These are phyloP conservation scores for Axea sp. DNA, from an alignment of 2,888 invertebrate genomes.

Conservation along the genomic window DNA sequence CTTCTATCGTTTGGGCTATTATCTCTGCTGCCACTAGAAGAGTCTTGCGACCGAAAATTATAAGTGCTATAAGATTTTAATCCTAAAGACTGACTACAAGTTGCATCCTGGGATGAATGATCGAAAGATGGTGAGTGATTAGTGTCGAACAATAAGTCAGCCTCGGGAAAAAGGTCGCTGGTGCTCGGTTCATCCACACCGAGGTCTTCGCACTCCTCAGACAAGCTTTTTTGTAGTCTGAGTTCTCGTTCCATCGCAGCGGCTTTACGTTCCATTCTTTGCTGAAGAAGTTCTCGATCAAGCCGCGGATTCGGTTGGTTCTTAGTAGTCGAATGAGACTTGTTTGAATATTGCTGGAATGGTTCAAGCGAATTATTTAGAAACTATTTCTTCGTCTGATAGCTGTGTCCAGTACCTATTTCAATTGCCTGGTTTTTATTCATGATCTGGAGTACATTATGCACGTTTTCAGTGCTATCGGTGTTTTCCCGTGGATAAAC, in stretches of 20 bases:
- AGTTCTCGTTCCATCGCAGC: slow-evolving; percentile 82
- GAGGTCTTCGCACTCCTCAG: slow-evolving; percentile 89
- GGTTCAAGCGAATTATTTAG: slow-evolving; percentile 75
- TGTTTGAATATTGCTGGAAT: slow-evolving; percentile 72
- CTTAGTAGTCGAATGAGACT: slow-evolving; percentile 67
- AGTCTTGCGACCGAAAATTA: slow-evolving; percentile 76
- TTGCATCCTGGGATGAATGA: slow-evolving; percentile 81
- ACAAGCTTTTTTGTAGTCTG: slow-evolving; percentile 85
- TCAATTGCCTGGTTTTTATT: slow-evolving; percentile 71
- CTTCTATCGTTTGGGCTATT: slow-evolving; percentile 78
- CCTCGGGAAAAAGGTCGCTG: slow-evolving; percentile 88
- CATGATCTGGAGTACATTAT: slow-evolving; percentile 75
- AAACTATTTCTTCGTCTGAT: slow-evolving; percentile 76
- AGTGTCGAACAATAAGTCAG: slow-evolving; percentile 86
- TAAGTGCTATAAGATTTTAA: slow-evolving; percentile 72
- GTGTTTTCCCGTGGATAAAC: slow-evolving; percentile 67
- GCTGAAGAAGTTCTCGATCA: slow-evolving; percentile 73
- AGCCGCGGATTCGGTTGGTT: slow-evolving; percentile 68
- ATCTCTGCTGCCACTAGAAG: slow-evolving; percentile 79
- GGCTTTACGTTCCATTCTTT: slow-evolving; percentile 78
- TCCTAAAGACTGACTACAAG: slow-evolving; percentile 76
- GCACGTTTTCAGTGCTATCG: slow-evolving; percentile 72
- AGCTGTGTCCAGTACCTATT: slow-evolving; percentile 67
- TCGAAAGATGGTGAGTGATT: slow-evolving; percentile 86
- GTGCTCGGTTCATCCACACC: slow-evolving; percentile 90